Base-by-base conservation (phyloP, 2,113 vertebrate species). In the Benitochromis conjunctus region DNA sequence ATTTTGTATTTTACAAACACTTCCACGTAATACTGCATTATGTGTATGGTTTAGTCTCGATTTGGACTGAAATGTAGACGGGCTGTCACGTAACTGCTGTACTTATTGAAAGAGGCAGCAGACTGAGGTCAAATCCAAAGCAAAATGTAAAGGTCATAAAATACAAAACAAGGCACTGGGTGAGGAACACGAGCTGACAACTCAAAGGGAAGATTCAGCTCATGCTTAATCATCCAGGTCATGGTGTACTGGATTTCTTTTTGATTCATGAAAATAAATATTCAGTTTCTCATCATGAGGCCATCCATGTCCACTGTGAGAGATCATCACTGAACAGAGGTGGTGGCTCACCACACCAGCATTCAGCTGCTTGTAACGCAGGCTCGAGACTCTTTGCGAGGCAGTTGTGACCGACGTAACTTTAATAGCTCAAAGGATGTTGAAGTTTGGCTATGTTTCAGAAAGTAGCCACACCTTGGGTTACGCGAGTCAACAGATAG, bases 31-130 rank as follows among this genome's bases (percentile, higher is more conserved):
- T 74, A 48, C 66, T 9, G 6, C 13, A 48, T 48, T 48, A 48
- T 66, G 36, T 66, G 36, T 41, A 4, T 5, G n/a, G 62, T 41
- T 66, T 66, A 21, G 6, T 66, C 62, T 69, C 12, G 4, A 26
- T 69, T 69, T 43, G 38, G 38, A 43, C 64, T 4, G 38, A 43
- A 71, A 43, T 69, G 19, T 46, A 2, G 12, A 1, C n/a, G 0
- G 29, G 16, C 58, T 62, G 6, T 62, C 9, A 43, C n/a, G 16
- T 46, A 0, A 24, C 5, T 26, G 38, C 1, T 4, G 21, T 6
- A 18, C 66, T 5, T 26, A 14, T 3, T 46, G 66, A 46, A 71
- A 46, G 21, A 46, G 21, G 21, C 41, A 10, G 66, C n/a, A 46
- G 38, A 46, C 66, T 26, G 66, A 71, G 41, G 2, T 71, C 9